Percentiles rank a stretch among this genome's conserved stretches.
These are phyloP conservation scores for Heliconius charithonia DNA, from an alignment of 2,888 invertebrate genomes.

Conservation along the genomic window DNA sequence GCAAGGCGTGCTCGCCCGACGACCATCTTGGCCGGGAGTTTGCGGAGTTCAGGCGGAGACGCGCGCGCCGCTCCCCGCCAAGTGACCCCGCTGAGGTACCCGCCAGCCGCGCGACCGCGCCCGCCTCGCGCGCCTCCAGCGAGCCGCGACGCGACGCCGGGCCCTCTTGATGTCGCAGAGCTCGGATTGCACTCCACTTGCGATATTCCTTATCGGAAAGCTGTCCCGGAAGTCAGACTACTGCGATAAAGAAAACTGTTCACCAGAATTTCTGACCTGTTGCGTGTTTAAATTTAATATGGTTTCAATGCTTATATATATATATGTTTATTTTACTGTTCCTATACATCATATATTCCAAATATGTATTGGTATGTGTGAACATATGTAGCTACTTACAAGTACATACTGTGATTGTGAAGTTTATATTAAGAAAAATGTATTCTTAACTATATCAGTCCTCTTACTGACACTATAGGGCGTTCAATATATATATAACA, in stretches of 20 bases:
- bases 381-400: background rate
- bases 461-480: no score
- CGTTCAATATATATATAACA: no score
- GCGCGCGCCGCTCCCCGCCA: constrained; percentile 61
- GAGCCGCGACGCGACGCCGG: constrained; percentile 36
- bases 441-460: background rate
- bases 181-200: background rate
- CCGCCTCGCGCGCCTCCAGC: constrained; percentile 28
- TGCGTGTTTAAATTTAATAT: constrained; percentile 1
- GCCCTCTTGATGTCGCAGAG: constrained; percentile 28
- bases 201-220: background rate
- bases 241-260: background rate
- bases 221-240: background rate
- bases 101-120: background rate
- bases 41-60: constrained; percentile 81
- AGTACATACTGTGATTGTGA: no score
- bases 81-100: constrained; percentile 53
- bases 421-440: background rate
- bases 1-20: constrained; percentile 69
- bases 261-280: background rate
- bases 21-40: constrained; percentile 82
- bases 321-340: background rate
- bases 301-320: background rate
- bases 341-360: background rate
- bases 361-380: background rate